phyloP scores from a whole-genome alignment of 2,888 invertebrate species.

The Drosophila ezoana region DNA sequence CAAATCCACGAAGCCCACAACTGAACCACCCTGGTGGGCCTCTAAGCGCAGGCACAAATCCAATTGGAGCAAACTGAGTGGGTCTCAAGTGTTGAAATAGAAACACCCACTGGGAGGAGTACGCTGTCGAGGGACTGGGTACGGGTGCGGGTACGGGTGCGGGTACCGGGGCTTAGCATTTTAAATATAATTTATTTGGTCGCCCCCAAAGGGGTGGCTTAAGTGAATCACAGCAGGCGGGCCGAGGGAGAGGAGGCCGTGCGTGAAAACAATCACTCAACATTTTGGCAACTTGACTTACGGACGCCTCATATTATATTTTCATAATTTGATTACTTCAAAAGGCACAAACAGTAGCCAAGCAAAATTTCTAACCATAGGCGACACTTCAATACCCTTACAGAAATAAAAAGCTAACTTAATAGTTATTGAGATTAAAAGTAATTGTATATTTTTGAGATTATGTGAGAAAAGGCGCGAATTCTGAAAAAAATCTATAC shows the following conservation, averaged over 20 bases:
- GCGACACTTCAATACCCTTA: conserved; percentile 26
- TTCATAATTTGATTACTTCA: conserved; percentile 81
- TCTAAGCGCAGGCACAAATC: conserved; percentile 56
- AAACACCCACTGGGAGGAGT: conserved; percentile 72
- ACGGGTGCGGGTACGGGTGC: too few species aligned
- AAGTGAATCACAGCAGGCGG: conserved; percentile 70
- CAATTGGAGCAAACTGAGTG: conserved; percentile 64
- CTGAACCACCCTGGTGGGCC: conserved; percentile 35
- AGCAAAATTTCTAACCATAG: not conserved
- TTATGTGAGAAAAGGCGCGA: too few species aligned
- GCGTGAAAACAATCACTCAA: conserved; percentile 79
- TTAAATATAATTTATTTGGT: conserved; percentile 78
- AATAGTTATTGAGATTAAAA: too few species aligned
- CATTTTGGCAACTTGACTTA: conserved; percentile 77
- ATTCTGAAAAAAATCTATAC: too few species aligned
- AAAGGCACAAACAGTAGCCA: conserved; percentile 39
- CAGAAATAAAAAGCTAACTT: not conserved
- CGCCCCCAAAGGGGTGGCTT: conserved; percentile 68
- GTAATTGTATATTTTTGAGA: too few species aligned
- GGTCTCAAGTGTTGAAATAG: conserved; percentile 69
- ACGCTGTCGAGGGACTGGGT: conserved; percentile 32
- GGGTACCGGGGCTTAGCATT: conserved; percentile 43
- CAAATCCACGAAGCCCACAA: conserved; percentile 10
- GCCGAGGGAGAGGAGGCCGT: conserved; percentile 26
- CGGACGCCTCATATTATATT: conserved; percentile 67